Percentiles rank a stretch among this genome's conserved stretches.
Evolutionary conservation across 2,113 vertebrate species (phyloP).

Genomic region (Leuciscus idus): DNA sequence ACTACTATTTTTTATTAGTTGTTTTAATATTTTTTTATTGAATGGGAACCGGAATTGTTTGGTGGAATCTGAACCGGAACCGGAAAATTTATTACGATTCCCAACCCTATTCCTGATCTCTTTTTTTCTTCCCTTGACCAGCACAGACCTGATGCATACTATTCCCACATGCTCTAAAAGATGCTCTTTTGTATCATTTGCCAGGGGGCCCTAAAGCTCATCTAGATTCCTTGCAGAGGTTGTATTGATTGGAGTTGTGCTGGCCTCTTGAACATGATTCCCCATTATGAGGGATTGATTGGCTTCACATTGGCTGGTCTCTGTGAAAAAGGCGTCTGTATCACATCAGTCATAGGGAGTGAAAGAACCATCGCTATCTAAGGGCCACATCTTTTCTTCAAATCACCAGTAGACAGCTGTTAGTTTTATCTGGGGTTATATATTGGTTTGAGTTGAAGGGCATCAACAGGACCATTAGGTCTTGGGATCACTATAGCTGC

Average conservation of each 20-base stretch:
- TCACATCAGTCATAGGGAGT: constrained; percentile 41
- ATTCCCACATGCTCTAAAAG: constrained; percentile 15
- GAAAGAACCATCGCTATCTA: constrained; percentile 6
- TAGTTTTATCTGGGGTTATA: background rate
- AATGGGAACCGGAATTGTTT: too few relatives aligned
- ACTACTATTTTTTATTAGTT: too few relatives aligned
- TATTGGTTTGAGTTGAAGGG: background rate
- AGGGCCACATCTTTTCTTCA: background rate
- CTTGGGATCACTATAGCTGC: background rate
- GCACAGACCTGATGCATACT: background rate
- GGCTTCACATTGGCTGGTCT: constrained; percentile 64
- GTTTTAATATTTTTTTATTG: too few relatives aligned
- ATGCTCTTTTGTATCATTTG: background rate
- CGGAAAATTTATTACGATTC: too few relatives aligned
- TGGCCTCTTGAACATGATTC: constrained; percentile 67
- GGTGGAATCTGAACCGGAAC: too few relatives aligned
- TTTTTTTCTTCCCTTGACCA: background rate
- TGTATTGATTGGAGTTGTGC: constrained; percentile 69
- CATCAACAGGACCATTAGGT: background rate
- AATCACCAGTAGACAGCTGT: background rate
- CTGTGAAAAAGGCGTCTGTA: constrained; percentile 26
- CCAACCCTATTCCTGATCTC: background rate
- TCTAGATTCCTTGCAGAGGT: constrained; percentile 60
- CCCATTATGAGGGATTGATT: constrained; percentile 75
- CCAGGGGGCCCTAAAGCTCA: constrained; percentile 49